Base-by-base conservation (phyloP, 2,113 vertebrate genomes). In the Pachycephala philippinensis region DNA sequence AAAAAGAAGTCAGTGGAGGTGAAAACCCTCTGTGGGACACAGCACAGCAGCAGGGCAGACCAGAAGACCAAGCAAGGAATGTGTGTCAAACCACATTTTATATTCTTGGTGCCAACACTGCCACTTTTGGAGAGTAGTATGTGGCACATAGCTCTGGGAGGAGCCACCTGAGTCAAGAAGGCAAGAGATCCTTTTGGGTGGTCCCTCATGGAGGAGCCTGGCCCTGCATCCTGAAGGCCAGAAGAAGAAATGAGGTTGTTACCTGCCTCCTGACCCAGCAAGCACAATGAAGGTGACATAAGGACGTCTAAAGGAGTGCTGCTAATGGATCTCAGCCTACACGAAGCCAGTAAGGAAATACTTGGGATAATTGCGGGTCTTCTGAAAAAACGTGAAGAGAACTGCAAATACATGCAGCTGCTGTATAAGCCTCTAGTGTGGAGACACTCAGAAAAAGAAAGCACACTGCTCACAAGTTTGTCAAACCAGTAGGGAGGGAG, bases 251-350 rank as follows among this genome's bases (percentile, higher is more conserved):
- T 1, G 6, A 49, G 33, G n/a, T 1, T 0, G 5, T 52, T 42
- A 10, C 8, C 53, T 56, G 20, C 31, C 40, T 70, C 64, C 50
- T 3, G 2, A 49, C 13, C 10, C 68, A n/a, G 7, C 21, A 6
- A 19, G 57, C 47, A 30, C 50, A 33, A 8, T 3, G 2, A 66
- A 50, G 47, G 52, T 69, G 37, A 26, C 3, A 0, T 16, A n/a
- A 52, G 35, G 35, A 28, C 0, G 0, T 27, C 47, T 35, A 16
- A 39, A 10, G 40, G 84, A 40, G 31, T 26, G 27, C 27, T 68
- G 53, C 65, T 7, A 1, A 2, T 28, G 49, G 23, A 68, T 30
- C 52, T 72, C 86, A 74, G 54, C 35, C 63, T n/a, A 8, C 1
- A 0, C 49, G 47, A 79, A 39, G 23, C 39, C 50, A 30, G 20